Base-by-base conservation (phyloP, 2,113 vertebrate species). In the Helogale parvula region DNA sequence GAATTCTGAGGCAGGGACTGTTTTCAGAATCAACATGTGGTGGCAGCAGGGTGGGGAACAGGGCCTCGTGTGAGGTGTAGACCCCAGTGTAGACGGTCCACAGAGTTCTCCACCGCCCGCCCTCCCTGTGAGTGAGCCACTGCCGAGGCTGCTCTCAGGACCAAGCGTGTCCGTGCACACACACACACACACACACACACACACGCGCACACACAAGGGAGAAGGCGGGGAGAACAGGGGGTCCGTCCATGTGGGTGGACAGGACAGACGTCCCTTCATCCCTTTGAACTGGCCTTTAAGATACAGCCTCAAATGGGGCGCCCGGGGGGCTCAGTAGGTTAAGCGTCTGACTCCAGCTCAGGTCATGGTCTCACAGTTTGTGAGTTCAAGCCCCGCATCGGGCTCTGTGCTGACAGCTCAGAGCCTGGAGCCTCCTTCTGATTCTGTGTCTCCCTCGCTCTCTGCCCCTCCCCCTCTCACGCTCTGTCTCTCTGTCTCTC, bases 41-140 rank as follows among this genome's bases (percentile, higher is more conserved):
- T 1, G 4, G 63, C 1, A 7, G 33, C 16, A 25, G 85, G 45
- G 25, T 1, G 35, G 29, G 27, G 65, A 47, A 17, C 6, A 25
- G 27, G 1, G 47, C 82, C 66, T 0, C 0, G 38, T 31, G 25
- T 33, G 3, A 13, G 50, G 66, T 1, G 1, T 0, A 5, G 35
- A 27, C 9, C 33, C 74, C 63, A 23, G 16, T 10, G 35, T 2
- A 8, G 50, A 41, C 0, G 7, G 47, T 1, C 52, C 33, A 0
- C 0, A 7, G 4, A 0, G 4, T 33, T 21, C 77, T 60, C 52
- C 38, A 16, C 35, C 19, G 1, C 7, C 9, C 17, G 0, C 25
- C 79, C 80, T 60, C 15, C 33, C 77, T 5, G 4, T 2, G 29
- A 21, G 41, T 27, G 29, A 9, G 57, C 8, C 57, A 33, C 45